Conservation (phyloP, 2,888 invertebrate genomes). For the Agrochola lychnidis region DNA sequence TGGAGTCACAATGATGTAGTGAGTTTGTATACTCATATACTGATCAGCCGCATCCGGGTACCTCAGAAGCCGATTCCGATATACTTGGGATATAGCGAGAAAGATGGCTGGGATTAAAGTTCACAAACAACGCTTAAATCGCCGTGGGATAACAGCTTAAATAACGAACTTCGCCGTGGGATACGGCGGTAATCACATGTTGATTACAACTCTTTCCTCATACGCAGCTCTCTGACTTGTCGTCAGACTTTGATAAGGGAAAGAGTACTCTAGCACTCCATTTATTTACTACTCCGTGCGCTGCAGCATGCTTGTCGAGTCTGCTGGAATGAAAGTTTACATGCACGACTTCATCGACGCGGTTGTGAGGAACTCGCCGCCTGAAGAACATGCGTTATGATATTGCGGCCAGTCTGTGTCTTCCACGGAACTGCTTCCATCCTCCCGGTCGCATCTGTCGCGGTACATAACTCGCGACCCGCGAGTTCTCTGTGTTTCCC, state of each 20-base stretch:
- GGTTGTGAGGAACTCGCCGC: slow-evolving; percentile 1
- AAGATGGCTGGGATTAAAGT: background rate
- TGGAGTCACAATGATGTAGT: slow-evolving; percentile 32
- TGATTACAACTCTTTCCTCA: slow-evolving; percentile 10
- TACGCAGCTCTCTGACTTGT: background rate
- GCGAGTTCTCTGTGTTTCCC: slow-evolving; percentile 39
- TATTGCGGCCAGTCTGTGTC: background rate
- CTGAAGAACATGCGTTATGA: background rate
- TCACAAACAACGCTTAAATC: slow-evolving; percentile 15
- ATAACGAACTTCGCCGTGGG: background rate
- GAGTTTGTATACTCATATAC: slow-evolving; percentile 1
- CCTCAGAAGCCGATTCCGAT: background rate
- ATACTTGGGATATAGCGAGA: background rate
- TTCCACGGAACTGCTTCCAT: slow-evolving; percentile 13
- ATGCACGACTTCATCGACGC: background rate
- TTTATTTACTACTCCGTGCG: slow-evolving; percentile 46
- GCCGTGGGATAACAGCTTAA: background rate
- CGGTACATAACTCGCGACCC: background rate
- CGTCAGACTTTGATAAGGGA: background rate
- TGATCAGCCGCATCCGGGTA: background rate
- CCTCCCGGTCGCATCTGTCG: background rate
- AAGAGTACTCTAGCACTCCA: slow-evolving; percentile 28
- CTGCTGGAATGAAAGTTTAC: background rate
- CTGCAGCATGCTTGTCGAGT: background rate
- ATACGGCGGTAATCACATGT: slow-evolving; percentile 2